Base-by-base conservation (phyloP, 2,797 vertebrate genomes). In the Rhynchotus rufescens region DNA sequence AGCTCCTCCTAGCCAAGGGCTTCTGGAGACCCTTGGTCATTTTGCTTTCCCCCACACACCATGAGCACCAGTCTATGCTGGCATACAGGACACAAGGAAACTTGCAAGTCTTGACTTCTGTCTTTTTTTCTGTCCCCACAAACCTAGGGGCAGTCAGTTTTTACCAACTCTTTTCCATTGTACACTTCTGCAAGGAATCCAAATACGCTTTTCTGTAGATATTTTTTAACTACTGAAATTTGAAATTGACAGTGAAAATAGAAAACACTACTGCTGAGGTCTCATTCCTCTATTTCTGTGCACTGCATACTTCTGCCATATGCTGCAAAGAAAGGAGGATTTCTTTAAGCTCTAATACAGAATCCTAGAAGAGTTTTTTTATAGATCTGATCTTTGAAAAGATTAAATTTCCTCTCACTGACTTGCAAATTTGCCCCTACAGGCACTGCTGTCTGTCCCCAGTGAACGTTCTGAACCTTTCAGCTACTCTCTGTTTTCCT, bases 41-140 rank as follows among this genome's bases (percentile, higher is more conserved):
- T 80, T 66, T 90, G 65, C 67, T 91, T 73, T 47, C 83, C 54
- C 84, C 47, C 26, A 34, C 94, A 98, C 97, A 98, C 76, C 89
- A 97, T 30, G 97, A 98, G 93, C 98, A 98, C 96, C 98, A 98
- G 96, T 98, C 97, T 25, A 98, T 98, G 97, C 97, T 98, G 94
- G 98, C 98, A 36, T 36, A 36, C 36, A 36, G 36, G 96, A 98
- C 97, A 95, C 98, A 97, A 98, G 97, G 96, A 82, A 79, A 66
- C 80, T 96, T 80, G 51, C 6, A 10, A 8, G 40, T 38, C 34
- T 61, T 61, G 34, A 61, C 25, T 36, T 23, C 36, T 36, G 15
- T 32, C 32, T 36, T 60, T 59, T 59, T 60, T 36, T 25, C 32
- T 11, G 15, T 30, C 28, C 28, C 10, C 52, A 56, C 52, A 56